A percentile compares a stretch with the other conserved stretches of the same genome.
phyloP scores from a whole-genome alignment of 2,888 invertebrate genomes.

The Ligdia adustata region DNA sequence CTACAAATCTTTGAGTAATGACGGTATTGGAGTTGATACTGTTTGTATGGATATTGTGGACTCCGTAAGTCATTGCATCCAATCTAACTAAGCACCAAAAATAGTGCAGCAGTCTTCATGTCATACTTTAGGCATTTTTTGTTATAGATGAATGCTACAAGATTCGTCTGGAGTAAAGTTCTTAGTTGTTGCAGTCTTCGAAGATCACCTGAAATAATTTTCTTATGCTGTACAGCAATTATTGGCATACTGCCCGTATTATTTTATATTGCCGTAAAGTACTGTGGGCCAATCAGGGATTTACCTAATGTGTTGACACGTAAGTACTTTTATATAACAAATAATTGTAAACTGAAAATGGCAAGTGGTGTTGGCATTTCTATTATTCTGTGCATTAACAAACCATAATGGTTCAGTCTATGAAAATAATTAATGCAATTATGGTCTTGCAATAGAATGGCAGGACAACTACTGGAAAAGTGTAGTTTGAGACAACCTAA shows the following conservation, averaged over 20 bases:
- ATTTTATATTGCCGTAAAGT: slow-evolving; percentile 83
- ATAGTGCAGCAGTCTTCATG: not conserved
- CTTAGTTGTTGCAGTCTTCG: slow-evolving; percentile 83
- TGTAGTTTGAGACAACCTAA: too few relatives aligned
- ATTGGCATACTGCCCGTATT: slow-evolving; percentile 80
- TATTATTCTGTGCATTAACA: too few relatives aligned
- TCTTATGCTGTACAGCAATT: slow-evolving; percentile 79
- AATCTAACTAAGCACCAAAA: not conserved
- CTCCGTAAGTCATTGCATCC: slow-evolving; percentile 72
- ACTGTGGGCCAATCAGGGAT: slow-evolving; percentile 73
- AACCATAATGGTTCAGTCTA: too few relatives aligned
- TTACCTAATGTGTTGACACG: slow-evolving; percentile 75
- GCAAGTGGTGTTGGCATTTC: too few relatives aligned
- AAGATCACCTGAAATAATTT: slow-evolving; percentile 81
- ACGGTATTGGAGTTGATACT: slow-evolving; percentile 82
- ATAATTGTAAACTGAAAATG: too few relatives aligned
- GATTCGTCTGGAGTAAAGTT: slow-evolving; percentile 84
- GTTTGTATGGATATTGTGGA: slow-evolving; percentile 89
- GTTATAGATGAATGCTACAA: slow-evolving; percentile 86
- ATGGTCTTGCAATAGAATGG: too few relatives aligned
- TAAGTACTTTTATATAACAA: too few relatives aligned
- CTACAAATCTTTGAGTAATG: slow-evolving; percentile 82
- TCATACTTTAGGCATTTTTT: not conserved
- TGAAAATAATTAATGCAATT: too few relatives aligned
- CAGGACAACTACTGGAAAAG: too few relatives aligned